Conservation (phyloP, 2,888 invertebrate genomes). For the Falcaria lacertinaria region DNA sequence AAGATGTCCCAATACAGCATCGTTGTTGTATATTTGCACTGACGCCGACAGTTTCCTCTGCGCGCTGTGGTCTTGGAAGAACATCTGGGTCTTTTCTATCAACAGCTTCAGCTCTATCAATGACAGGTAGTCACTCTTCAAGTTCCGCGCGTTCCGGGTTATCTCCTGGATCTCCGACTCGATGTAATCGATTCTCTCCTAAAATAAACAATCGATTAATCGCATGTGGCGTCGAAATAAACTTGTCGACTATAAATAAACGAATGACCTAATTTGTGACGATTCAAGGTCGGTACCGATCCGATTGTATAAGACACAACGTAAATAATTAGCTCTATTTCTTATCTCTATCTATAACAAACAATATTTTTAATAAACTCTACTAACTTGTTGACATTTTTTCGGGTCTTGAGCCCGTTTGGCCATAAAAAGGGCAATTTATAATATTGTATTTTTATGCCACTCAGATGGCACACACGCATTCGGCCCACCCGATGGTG, state of each 20-base stretch:
- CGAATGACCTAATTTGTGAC: neutral
- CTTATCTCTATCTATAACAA: too few relatives aligned
- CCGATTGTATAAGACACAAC: too few relatives aligned
- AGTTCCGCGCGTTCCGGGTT: constrained; percentile 67
- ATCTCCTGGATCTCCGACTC: constrained; percentile 75
- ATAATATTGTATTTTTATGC: too few relatives aligned
- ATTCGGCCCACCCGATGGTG: too few relatives aligned
- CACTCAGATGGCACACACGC: too few relatives aligned
- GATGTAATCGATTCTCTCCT: constrained; percentile 75
- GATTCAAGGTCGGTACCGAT: neutral
- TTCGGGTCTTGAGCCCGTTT: too few relatives aligned
- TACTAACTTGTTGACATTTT: too few relatives aligned
- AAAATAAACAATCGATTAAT: neutral
- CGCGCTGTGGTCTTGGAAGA: constrained; percentile 82
- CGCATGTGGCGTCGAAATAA: neutral
- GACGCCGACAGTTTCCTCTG: constrained; percentile 70
- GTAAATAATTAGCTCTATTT: too few relatives aligned
- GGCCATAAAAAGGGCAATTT: too few relatives aligned
- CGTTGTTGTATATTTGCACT: constrained; percentile 65
- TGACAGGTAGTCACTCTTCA: constrained; percentile 65
- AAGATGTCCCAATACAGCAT: constrained; percentile 62
- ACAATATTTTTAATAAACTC: too few relatives aligned
- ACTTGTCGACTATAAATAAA: neutral
- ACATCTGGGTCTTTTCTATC: constrained; percentile 68
- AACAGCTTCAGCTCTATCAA: constrained; percentile 63